Evolutionary conservation across 92 coral and sea anemone genomes (phyloP), one percentile per base, ranked within the genome.

Genomic region (Muricea muricata): DNA sequence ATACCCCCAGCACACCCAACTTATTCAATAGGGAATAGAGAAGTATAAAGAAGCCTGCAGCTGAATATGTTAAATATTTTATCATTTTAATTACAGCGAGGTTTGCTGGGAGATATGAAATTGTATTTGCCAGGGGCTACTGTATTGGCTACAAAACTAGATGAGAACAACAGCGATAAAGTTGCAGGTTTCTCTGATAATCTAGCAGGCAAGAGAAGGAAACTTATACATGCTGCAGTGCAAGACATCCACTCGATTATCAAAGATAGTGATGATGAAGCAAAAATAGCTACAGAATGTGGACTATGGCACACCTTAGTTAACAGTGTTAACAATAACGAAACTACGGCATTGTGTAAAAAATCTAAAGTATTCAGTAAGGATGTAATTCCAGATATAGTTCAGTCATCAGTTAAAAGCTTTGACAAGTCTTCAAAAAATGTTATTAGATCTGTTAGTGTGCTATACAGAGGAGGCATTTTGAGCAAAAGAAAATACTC

Each of bases 401-500:
- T 79, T 21, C 31, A 55, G 9, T 30, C 65, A 42, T 61, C 20
- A 34, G 75, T 81, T 35, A 46, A 39, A 60, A 81, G 67, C 33
- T 81, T 63, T 39, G 78, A 81, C 66, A 65, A 45, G 24, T 63
- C 77, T 60, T n/a, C 34, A 61, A 47, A 81, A 42, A 81, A 81
- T 58, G 17, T 73, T 26, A 29, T 81, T 24, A 65, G 90, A 79
- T 86, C 90, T 39, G 80, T 66, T 13, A 40, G 81, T 65, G 90
- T 80, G 48, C 81, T 86, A 12, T 86, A 85, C 71, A 79, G 60
- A 46, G 90, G 90, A 12, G 82, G 82, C 18, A 72, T 87, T 15
- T 68, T 78, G 30, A 80, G 86, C 48, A 9, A 37, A 37, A 37
- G 42, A 37, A 37, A 37, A 37, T 37, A 37, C 9, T 37, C 42